phyloP scores from a whole-genome alignment of 2,797 vertebrate species.

The Phataginus tetradactyla region DNA sequence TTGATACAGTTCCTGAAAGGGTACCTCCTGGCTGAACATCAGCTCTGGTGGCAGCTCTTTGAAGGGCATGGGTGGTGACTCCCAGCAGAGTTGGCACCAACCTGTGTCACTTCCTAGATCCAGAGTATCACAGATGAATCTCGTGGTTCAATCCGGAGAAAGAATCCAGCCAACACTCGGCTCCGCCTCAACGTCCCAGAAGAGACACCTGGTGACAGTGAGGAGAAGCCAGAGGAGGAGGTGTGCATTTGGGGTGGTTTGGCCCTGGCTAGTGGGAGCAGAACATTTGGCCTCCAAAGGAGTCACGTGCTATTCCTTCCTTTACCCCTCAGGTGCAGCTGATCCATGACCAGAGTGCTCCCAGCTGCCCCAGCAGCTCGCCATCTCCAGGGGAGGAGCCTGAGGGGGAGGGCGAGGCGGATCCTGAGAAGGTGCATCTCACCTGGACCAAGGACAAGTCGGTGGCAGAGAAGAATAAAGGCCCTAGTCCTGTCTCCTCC shows the following conservation, averaged over 20 bases:
- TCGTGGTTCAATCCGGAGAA: constrained; percentile 97
- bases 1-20: not conserved
- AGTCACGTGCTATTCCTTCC: not conserved
- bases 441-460: constrained; percentile 98
- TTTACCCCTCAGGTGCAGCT: constrained; percentile 93
- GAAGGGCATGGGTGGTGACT: not conserved
- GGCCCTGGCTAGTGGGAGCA: not conserved
- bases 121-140: constrained; percentile 99
- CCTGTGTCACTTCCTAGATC: constrained; percentile 88
- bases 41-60: not conserved
- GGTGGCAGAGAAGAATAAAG: constrained; percentile 93
- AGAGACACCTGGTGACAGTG: constrained; percentile 91
- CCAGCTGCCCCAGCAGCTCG: constrained; percentile 92
- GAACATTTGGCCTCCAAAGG: not conserved
- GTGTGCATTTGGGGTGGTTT: constrained; percentile 71
- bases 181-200: constrained; percentile 95
- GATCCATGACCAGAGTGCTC: constrained; percentile 95
- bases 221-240: constrained; percentile 97
- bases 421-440: constrained; percentile 96
- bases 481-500: constrained; percentile 91
- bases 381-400: constrained; percentile 91
- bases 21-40: not conserved
- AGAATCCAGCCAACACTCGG: constrained; percentile 94
- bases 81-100: constrained; percentile 7
- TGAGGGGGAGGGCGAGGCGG: constrained; percentile 87